These are phyloP conservation scores for Aptenodytes forsteri DNA, from an alignment of 2,113 vertebrate species.

Conservation along the genomic window DNA sequence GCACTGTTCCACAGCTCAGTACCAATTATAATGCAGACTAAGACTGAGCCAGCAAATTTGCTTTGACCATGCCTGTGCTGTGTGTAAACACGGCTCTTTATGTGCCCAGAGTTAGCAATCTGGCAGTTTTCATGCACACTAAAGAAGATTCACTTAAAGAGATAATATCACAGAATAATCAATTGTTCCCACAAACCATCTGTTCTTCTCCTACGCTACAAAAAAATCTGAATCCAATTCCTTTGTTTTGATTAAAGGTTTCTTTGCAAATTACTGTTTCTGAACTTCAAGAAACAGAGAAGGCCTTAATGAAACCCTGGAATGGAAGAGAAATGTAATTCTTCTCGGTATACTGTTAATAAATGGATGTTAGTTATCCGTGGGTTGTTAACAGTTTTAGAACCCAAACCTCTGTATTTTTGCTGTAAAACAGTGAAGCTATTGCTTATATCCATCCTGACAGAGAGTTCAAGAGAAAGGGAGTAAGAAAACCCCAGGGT, in stretches of 20 bases:
- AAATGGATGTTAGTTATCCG: not conserved
- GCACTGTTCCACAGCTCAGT: not conserved
- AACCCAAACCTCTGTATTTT: not conserved
- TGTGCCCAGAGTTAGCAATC: not conserved
- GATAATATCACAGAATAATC: conserved; percentile 4
- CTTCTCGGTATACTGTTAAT: not conserved
- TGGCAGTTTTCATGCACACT: not conserved
- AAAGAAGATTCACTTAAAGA: not conserved
- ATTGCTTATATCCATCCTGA: not conserved
- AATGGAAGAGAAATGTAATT: not conserved
- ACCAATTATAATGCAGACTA: not conserved
- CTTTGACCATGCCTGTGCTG: not conserved
- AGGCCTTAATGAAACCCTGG: not conserved
- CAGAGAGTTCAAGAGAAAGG: not conserved
- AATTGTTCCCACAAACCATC: conserved; percentile 42
- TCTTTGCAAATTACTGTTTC: conserved; percentile 46
- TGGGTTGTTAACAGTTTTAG: not conserved
- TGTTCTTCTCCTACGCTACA: not conserved
- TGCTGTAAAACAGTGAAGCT: not conserved
- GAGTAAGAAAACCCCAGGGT: not conserved
- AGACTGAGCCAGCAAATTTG: not conserved
- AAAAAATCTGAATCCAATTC: not conserved
- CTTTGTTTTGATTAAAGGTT: conserved; percentile 37
- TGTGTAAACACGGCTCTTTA: not conserved
- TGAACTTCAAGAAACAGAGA: not conserved